phyloP scores from a whole-genome alignment of 2,797 vertebrate genomes.

The Rachycentron canadum region DNA sequence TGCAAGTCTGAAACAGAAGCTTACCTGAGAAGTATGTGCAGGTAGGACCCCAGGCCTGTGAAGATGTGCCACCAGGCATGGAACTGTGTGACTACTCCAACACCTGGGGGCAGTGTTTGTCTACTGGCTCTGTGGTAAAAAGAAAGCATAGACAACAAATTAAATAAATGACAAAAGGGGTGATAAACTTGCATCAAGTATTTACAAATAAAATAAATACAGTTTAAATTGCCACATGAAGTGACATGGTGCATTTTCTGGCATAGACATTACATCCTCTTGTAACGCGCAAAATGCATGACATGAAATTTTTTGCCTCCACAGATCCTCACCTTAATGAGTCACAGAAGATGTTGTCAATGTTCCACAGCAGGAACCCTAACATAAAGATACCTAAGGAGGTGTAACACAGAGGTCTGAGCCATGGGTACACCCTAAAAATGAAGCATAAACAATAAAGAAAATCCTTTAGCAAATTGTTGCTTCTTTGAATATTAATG shows the following conservation, averaged over 20 bases:
- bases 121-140: conserved; percentile 86
- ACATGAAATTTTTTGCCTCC: not conserved
- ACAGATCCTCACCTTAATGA: conserved; percentile 89
- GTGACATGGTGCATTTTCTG: not conserved
- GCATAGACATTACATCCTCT: not conserved
- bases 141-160: not conserved
- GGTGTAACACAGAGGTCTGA: conserved; percentile 92
- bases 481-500: not conserved
- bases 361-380: conserved; percentile 96
- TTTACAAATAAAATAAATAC: not conserved
- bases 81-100: conserved; percentile 94
- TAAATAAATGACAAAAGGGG: not conserved
- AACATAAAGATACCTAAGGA: conserved; percentile 94
- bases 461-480: not conserved
- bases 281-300: not conserved
- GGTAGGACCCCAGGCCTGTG: conserved; percentile 96
- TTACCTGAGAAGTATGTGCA: conserved; percentile 97
- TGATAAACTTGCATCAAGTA: not conserved
- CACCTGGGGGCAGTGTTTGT: conserved; percentile 87
- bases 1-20: not conserved
- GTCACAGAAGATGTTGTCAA: conserved; percentile 96
- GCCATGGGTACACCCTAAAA: conserved; percentile 96
- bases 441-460: conserved; percentile 18
- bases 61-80: conserved; percentile 99
- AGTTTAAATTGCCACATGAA: not conserved